Base-by-base conservation (phyloP, 2,797 vertebrate genomes). In the Rachycentron canadum region DNA sequence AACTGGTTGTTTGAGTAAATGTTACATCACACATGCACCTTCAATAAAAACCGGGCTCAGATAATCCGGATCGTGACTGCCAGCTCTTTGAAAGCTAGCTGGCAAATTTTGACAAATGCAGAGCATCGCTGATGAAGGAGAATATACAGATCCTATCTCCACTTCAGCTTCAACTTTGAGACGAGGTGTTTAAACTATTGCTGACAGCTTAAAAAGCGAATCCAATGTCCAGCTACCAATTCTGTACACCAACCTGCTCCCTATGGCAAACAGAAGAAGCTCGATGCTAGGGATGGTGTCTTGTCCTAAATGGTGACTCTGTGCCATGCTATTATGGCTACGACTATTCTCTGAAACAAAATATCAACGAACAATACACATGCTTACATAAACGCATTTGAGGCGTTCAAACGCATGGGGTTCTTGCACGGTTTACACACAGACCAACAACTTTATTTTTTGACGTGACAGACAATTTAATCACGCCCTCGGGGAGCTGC, bases 331-430 rank as follows among this genome's bases (percentile, higher is more conserved):
- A 26, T 69, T 26, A 62, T 21, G 50, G 65, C 72, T 53, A 49
- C 26, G 77, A 69, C 73, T 82, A 59, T 80, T 80, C 67, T 55
- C 43, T 59, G 65, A 56, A 73, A 73, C 59, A 53, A 70, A 85
- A 83, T 69, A 87, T 83, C 67, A 72, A 43, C 58, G 69, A 79
- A 89, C 88, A 91, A 91, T 84, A 90, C 84, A 88, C 86, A 87
- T 79, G 89, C 92, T 94, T 92, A 92, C 86, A 92, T 93, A 93
- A 91, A 94, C 83, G 87, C 69, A 78, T 86, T 81, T 76, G 76
- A 85, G 57, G 62, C 74, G 83, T 81, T 76, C 47, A 85, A 60
- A 81, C 64, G 81, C 81, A 85, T 72, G 76, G 69, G 73, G 41
- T 53, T 75, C 45, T 16, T 73, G 83, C 72, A 69, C 30, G 66